These are phyloP conservation scores for Drosophila nikananu DNA, from an alignment of 1,140 invertebrate species.

Conservation along the genomic window DNA sequence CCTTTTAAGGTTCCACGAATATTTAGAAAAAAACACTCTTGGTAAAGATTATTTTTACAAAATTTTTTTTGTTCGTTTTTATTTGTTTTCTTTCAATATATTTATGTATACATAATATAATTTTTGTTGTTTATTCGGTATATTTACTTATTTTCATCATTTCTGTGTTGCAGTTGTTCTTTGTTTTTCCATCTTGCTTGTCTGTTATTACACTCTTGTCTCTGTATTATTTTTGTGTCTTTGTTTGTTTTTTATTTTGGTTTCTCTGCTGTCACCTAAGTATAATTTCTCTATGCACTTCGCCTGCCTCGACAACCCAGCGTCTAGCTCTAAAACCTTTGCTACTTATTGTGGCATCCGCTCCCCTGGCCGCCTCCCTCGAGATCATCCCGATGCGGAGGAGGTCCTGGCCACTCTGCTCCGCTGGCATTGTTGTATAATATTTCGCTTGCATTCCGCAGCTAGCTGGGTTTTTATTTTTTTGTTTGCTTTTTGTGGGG, in stretches of 20 bases:
- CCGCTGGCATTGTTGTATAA: conserved; percentile 70
- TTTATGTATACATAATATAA: conserved; percentile 85
- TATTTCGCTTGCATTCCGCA: conserved; percentile 62
- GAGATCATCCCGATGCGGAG: conserved; percentile 13
- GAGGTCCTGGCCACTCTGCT: conserved; percentile 21
- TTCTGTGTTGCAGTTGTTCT: conserved; percentile 78
- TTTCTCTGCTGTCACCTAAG: conserved; percentile 54
- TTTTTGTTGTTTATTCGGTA: conserved; percentile 75
- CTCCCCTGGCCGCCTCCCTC: background rate
- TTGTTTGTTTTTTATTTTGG: conserved; percentile 13
- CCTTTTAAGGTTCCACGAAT: background rate
- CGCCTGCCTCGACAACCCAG: conserved; percentile 49
- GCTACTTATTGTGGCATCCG: conserved; percentile 34
- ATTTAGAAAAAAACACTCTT: conserved; percentile 28
- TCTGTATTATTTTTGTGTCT: conserved; percentile 32
- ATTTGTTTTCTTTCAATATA: conserved; percentile 85
- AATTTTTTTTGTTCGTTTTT: conserved; percentile 83
- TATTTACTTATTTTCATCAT: conserved; percentile 77
- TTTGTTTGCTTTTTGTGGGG: conserved; percentile 10
- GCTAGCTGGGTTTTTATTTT: conserved; percentile 6
- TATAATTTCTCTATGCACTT: conserved; percentile 74
- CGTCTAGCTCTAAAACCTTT: conserved; percentile 50
- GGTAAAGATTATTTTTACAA: conserved; percentile 69
- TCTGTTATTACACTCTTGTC: conserved; percentile 46
- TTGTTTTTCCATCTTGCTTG: conserved; percentile 35